These are phyloP conservation scores for Aphaenogaster ashmeadi DNA, from an alignment of 1,140 invertebrate genomes.

Conservation along the genomic window DNA sequence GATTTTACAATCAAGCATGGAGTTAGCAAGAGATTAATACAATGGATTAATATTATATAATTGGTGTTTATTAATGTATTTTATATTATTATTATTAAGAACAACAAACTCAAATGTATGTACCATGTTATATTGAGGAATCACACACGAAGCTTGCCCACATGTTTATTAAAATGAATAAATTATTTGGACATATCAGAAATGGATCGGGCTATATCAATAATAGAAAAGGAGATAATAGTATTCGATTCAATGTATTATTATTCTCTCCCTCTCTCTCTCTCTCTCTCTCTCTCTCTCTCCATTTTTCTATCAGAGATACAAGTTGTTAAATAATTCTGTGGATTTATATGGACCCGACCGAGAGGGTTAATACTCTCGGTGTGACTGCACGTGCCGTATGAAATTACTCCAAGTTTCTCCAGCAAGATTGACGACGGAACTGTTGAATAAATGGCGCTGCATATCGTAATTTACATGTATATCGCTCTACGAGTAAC, in stretches of 20 bases:
- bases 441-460: constrained; percentile 46
- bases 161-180: neutral
- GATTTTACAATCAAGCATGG: neutral
- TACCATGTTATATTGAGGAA: neutral
- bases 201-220: neutral
- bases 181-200: constrained; percentile 9
- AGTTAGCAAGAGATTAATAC: neutral
- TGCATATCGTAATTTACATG: constrained; percentile 46
- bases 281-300: neutral
- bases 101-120: neutral
- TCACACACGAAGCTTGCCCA: neutral
- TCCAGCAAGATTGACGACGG: constrained; percentile 23
- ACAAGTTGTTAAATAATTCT: constrained; percentile 40
- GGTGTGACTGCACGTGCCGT: constrained; percentile 17
- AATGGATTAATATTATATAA: neutral
- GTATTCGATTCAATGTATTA: neutral
- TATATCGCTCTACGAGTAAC: constrained; percentile 5
- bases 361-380: constrained; percentile 7
- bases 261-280: neutral
- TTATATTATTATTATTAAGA: neutral
- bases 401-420: constrained; percentile 49
- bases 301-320: neutral
- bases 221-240: neutral
- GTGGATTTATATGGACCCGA: neutral
- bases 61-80: neutral